Evolutionary conservation across 1,140 invertebrate species (phyloP).

Genomic region (Brachionus asplanchnoidis): DNA sequence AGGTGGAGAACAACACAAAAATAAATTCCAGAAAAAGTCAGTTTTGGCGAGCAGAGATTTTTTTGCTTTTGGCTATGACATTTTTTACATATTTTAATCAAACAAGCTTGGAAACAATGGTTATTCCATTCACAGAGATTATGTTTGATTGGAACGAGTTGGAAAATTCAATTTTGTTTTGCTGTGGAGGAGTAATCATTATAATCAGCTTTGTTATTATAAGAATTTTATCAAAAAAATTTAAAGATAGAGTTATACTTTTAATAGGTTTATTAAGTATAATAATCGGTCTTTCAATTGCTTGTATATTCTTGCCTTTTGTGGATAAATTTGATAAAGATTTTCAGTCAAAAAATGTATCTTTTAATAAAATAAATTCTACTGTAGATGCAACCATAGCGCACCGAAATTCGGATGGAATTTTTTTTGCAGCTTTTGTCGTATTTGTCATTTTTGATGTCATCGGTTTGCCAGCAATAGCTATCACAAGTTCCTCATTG

Average conservation of each 20-base stretch:
- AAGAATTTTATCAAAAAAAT: background rate
- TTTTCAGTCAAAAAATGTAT: background rate
- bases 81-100: conserved; percentile 46
- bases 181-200: conserved; percentile 9
- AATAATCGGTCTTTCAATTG: background rate
- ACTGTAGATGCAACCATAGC: background rate
- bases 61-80: conserved; percentile 43
- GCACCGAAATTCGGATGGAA: background rate
- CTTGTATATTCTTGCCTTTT: conserved; percentile 9
- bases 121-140: conserved; percentile 34
- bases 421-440: conserved; percentile 5
- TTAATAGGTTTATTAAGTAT: conserved; percentile 9
- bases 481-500: background rate
- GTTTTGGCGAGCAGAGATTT: conserved; percentile 45
- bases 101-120: conserved; percentile 44
- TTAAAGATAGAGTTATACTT: conserved; percentile 17
- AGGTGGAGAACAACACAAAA: background rate
- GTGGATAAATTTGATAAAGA: background rate
- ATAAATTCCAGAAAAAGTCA: background rate
- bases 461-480: conserved; percentile 37
- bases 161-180: conserved; percentile 38
- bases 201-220: conserved; percentile 13
- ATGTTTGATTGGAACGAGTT: conserved; percentile 25
- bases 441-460: conserved; percentile 38
- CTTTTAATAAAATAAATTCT: background rate